A percentile compares a stretch with the other conserved stretches of the same genome.
Evolutionary conservation across 1,140 invertebrate genomes (phyloP).

Genomic region (Drosophila equinoxialis): DNA sequence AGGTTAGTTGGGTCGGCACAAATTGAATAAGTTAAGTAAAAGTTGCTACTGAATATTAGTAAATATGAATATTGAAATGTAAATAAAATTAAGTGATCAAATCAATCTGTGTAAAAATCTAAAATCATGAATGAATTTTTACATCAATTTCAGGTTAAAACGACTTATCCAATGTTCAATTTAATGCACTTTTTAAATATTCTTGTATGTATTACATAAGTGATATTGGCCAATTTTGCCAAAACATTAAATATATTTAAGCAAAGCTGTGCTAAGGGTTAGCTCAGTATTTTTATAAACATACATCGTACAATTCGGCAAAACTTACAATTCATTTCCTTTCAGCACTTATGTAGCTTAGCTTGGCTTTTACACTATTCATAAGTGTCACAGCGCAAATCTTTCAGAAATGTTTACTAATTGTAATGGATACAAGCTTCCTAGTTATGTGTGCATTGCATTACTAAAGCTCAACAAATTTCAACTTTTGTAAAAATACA

Average conservation of each 20-base stretch:
- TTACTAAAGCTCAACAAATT: constrained; percentile 45
- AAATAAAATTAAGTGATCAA: no score
- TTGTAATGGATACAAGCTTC: constrained; percentile 56
- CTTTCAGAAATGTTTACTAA: constrained; percentile 53
- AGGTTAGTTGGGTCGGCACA: constrained; percentile 2
- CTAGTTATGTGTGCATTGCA: constrained; percentile 60
- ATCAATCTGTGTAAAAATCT: no score
- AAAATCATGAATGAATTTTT: no score
- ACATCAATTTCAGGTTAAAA: no score
- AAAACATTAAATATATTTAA: neutral
- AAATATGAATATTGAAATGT: no score
- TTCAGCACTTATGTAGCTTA: neutral
- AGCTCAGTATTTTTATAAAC: neutral
- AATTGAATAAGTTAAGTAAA: neutral
- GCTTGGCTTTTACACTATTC: constrained; percentile 32
- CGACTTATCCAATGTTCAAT: no score
- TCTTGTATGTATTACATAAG: neutral
- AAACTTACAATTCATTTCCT: constrained; percentile 1
- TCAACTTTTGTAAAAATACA: constrained; percentile 64
- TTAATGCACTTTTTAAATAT: no score
- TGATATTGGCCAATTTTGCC: neutral
- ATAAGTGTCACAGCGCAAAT: constrained; percentile 45
- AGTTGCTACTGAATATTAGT: neutral
- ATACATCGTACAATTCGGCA: neutral
- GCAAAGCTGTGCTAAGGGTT: neutral